phyloP scores from a whole-genome alignment of 2,888 invertebrate genomes.

The Protodeltote pygarga region DNA sequence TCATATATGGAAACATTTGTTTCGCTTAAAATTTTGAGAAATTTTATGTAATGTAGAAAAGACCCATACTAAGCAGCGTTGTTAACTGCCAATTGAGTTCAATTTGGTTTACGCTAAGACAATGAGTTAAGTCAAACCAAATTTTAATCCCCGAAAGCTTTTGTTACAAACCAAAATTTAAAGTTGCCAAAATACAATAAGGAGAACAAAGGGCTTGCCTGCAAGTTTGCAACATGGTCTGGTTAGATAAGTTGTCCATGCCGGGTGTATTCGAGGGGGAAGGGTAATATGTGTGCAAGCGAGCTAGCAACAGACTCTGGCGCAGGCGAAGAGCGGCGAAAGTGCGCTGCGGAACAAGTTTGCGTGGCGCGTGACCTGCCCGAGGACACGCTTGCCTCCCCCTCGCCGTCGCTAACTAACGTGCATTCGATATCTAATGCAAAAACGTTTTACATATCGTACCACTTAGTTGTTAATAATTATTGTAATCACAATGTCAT shows the following conservation, averaged over 20 bases:
- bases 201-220: slow-evolving; percentile 43
- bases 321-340: slow-evolving; percentile 80
- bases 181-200: slow-evolving; percentile 23
- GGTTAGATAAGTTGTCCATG: slow-evolving; percentile 49
- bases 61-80: too few relatives aligned
- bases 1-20: slow-evolving; percentile 30
- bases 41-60: slow-evolving; percentile 1
- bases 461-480: slow-evolving; percentile 46
- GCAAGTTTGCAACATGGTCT: slow-evolving; percentile 43
- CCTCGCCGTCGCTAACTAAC: slow-evolving; percentile 63
- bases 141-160: slow-evolving; percentile 1
- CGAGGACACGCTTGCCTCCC: slow-evolving; percentile 76
- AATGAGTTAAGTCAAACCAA: background rate
- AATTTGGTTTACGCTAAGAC: too few relatives aligned
- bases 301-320: slow-evolving; percentile 69
- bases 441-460: slow-evolving; percentile 42
- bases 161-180: slow-evolving; percentile 3
- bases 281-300: slow-evolving; percentile 64
- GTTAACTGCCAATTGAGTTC: too few relatives aligned
- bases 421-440: slow-evolving; percentile 58
- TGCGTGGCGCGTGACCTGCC: slow-evolving; percentile 82
- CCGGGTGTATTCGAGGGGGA: slow-evolving; percentile 52
- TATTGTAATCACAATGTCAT: slow-evolving; percentile 27
- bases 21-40: slow-evolving; percentile 8
- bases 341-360: slow-evolving; percentile 82